These are phyloP conservation scores for Lithobius niger DNA, from an alignment of 1,140 invertebrate genomes.

Conservation along the genomic window DNA sequence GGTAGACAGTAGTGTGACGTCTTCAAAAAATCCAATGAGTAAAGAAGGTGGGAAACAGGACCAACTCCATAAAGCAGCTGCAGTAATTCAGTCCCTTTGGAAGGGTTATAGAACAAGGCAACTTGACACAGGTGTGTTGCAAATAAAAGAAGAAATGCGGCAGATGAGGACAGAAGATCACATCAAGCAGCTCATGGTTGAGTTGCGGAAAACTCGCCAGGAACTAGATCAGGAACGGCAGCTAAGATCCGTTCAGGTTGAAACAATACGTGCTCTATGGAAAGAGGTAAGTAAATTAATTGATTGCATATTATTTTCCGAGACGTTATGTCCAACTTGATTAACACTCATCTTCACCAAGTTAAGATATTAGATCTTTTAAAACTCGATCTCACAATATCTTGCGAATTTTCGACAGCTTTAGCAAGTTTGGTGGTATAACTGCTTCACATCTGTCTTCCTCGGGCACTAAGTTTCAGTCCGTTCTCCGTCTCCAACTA, in stretches of 20 bases:
- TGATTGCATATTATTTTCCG: neutral
- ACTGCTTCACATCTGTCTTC: neutral
- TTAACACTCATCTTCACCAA: neutral
- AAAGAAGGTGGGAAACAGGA: conserved; percentile 16
- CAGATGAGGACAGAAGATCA: conserved; percentile 67
- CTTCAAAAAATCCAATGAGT: conserved; percentile 13
- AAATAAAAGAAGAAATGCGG: conserved; percentile 60
- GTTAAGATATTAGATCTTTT: neutral
- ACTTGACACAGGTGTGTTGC: conserved; percentile 52
- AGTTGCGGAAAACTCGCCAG: conserved; percentile 65
- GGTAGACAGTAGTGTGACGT: conserved; percentile 6
- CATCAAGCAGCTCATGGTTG: conserved; percentile 60
- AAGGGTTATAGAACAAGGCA: conserved; percentile 68
- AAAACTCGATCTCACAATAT: neutral
- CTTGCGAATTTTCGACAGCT: neutral
- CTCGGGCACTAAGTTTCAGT: too few relatives aligned
- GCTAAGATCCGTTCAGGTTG: conserved; percentile 72
- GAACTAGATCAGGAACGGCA: conserved; percentile 72
- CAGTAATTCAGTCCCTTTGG: conserved; percentile 77
- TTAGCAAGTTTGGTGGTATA: neutral
- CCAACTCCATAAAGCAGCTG: conserved; percentile 43
- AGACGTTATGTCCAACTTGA: neutral
- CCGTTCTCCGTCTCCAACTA: too few relatives aligned
- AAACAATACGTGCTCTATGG: conserved; percentile 77
- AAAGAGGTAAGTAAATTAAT: conserved; percentile 49